phyloP scores from a whole-genome alignment of 37 sponge, comb jelly and placozoan genomes.

The Geodia barretti region DNA sequence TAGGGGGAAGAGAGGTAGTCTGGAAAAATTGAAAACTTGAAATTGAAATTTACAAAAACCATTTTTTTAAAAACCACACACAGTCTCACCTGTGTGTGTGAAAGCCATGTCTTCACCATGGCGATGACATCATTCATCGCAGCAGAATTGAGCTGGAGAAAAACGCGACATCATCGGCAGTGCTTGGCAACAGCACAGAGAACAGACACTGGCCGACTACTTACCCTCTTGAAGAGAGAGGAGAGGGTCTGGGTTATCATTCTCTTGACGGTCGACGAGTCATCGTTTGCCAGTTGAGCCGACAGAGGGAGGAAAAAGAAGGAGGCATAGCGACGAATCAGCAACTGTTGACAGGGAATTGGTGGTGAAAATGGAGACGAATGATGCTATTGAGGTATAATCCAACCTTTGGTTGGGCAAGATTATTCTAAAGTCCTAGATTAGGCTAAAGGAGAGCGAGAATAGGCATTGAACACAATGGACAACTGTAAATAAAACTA shows the following conservation, averaged over 20 bases:
- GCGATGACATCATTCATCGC: conserved; percentile 26
- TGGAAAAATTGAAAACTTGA: too few species aligned
- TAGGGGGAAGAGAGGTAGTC: neutral
- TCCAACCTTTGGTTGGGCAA: too few species aligned
- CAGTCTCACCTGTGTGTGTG: conserved; percentile 29
- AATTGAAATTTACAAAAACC: too few species aligned
- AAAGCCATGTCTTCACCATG: conserved; percentile 42
- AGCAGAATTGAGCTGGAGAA: conserved; percentile 31
- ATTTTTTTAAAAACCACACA: neutral
- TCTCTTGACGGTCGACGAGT: conserved; percentile 60
- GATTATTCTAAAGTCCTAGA: too few species aligned
- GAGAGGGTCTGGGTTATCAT: conserved; percentile 64
- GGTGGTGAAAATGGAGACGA: too few species aligned
- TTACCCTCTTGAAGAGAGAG: conserved; percentile 62
- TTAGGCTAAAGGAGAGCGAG: too few species aligned
- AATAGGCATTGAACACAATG: too few species aligned
- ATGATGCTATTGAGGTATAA: too few species aligned
- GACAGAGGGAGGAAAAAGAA: conserved; percentile 81
- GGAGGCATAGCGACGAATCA: conserved; percentile 50
- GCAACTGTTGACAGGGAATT: neutral
- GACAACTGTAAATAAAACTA: too few species aligned
- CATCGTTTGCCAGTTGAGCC: conserved; percentile 77
- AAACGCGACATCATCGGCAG: neutral
- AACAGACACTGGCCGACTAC: too few species aligned
- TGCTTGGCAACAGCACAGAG: too few species aligned